Base-by-base conservation (phyloP, 2,888 invertebrate species). In the Ypsolopha scabrella region DNA sequence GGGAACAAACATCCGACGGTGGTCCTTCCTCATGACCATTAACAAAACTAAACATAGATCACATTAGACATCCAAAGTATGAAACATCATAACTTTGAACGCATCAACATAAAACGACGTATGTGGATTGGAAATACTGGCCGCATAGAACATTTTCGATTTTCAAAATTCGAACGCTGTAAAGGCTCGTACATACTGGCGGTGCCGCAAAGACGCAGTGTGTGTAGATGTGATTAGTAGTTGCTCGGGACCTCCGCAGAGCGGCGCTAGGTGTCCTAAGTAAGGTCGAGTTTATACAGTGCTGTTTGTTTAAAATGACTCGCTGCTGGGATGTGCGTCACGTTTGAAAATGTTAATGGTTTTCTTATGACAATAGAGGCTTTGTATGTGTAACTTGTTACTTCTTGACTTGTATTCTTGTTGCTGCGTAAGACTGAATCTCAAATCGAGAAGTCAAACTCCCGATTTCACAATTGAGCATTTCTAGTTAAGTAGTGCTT, bases 181-280 rank as follows among this genome's bases (percentile, higher is more conserved):
- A 73, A 80, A 74, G 75, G 67, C 69, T 69, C 66, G 68, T 66
- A 74, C 68, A 75, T 64, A 75, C 58, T 36, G 46, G 70, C 80
- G 82, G 81, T 63, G 57, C 56, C 62, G 70, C 61, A 77, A 81
- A 80, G 75, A 68, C 36, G 62, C 57, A 56, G 58, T 75, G 76
- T 86, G 71, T 85, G 74, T 67, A 59, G 61, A 65, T 75, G 61
- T 76, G 71, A 80, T 85, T 86, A 86, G 83, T 67, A 64, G 56
- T 53, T 56, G 56, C 57, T 52, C 61, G 65, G 64, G 47, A 47
- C 47, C 47, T 47, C 50, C 50, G 44, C 48, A 37, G 47, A 13
- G 53, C 50, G 53, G 53, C 50, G 50, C 53, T 50, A 45, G 50
- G 13, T 53, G 50, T 50, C 50, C 51, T 50, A 47, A 41, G 53